A percentile compares a stretch with the other conserved stretches of the same genome.
Evolutionary conservation across 2,797 vertebrate genomes (phyloP).

Genomic region (Gallinago nigripennis): DNA sequence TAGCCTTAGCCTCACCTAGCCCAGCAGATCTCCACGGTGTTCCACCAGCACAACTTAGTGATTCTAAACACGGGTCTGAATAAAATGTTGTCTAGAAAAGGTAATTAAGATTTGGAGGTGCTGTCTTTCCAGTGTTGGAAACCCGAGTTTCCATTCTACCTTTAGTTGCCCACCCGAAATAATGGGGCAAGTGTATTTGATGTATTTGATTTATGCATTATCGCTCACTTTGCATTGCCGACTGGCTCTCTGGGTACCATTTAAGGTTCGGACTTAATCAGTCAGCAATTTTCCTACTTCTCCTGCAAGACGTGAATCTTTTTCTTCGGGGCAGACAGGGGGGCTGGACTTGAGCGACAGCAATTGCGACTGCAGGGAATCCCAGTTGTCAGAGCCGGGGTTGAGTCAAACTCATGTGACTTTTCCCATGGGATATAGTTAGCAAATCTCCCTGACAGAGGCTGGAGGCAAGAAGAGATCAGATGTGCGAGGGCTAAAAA

Average conservation of each 20-base stretch:
- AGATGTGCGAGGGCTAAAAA: conserved; percentile 65
- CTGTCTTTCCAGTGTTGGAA: background rate
- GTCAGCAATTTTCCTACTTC: conserved; percentile 83
- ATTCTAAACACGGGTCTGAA: background rate
- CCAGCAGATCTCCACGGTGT: background rate
- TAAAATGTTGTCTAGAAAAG: background rate
- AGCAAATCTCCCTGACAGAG: conserved; percentile 81
- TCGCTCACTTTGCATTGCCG: conserved; percentile 87
- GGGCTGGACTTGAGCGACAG: conserved; percentile 69
- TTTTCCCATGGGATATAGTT: conserved; percentile 79
- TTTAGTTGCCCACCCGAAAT: background rate
- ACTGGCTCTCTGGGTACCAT: conserved; percentile 84
- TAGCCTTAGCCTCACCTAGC: background rate
- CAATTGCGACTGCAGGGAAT: conserved; percentile 79
- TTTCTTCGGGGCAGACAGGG: conserved; percentile 72
- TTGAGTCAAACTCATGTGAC: conserved; percentile 73
- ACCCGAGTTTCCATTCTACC: background rate
- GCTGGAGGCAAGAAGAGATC: conserved; percentile 80
- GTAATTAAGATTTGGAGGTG: background rate
- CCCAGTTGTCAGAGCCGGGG: conserved; percentile 74
- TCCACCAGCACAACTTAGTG: background rate
- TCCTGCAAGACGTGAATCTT: conserved; percentile 81
- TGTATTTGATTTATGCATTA: conserved; percentile 76
- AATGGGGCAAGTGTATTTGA: conserved; percentile 29
- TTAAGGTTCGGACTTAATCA: conserved; percentile 90